Base-by-base conservation (phyloP, 1,140 invertebrate genomes). In the Sinella curviseta region DNA sequence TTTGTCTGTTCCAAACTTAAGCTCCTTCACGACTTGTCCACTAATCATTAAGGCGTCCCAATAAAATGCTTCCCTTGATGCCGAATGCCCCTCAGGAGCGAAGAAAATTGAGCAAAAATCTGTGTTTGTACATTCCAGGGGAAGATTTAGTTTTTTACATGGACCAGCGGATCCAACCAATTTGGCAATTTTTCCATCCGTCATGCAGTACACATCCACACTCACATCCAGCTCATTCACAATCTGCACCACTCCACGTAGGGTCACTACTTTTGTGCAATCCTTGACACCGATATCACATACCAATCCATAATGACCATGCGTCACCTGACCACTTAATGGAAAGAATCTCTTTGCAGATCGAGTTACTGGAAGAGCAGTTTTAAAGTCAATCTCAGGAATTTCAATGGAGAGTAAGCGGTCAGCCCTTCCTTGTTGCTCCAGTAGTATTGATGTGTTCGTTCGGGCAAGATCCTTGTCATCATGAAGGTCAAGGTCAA, bases 331-430 rank as follows among this genome's bases (percentile, higher is more conserved):
- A n/a, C n/a, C n/a, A n/a, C n/a, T n/a, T n/a, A n/a, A n/a, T 12
- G 91, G 88, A 85, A 97, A 97, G 86, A 93, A 95, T 57, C 96
- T 89, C 85, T 94, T 96, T 86, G 97, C 95, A 0, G 95, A 94
- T 82, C 94, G 91, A 39, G 93, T 90, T 48, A 98, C 92, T 0
- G 93, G 94, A 60, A 98, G 88, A 76, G 84, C 81, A 77, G 48
- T 84, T 80, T 77, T 85, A 85, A 83, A 84, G 30, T 76, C 55
- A 2, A 81, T 84, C 3, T 85, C 82, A 67, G 85, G 87, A 3
- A 81, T 77, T 33, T 67, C 34, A 31, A 86, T 78, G 54, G 77
- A 83, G n/a, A 86, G 83, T 26, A 80, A 78, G 8, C 82, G 78
- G 30, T 86, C 85, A 30, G 84, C 79, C 54, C 77, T 77, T 0